A percentile compares a stretch with the other conserved stretches of the same genome.
Evolutionary conservation across 2,888 invertebrate genomes (phyloP).

Genomic region (Drosophila ochracea): DNA sequence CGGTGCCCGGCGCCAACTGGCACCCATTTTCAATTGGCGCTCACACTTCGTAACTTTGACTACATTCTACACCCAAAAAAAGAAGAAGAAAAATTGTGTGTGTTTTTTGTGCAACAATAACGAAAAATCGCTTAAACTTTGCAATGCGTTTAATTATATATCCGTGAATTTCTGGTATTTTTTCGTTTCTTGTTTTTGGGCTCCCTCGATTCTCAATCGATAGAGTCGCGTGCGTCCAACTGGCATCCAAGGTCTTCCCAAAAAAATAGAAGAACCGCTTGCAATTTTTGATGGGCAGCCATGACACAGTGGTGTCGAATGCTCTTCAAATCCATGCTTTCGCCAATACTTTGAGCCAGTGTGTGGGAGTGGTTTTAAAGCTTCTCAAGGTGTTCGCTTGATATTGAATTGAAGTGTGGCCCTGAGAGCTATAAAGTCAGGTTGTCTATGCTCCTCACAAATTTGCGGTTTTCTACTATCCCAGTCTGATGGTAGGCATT

Average conservation of each 20-base stretch:
- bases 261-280: slow-evolving; percentile 25
- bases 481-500: no score
- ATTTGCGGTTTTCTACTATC: accelerated
- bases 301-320: slow-evolving; percentile 26
- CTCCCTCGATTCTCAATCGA: slow-evolving; percentile 50
- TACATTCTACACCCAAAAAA: slow-evolving; percentile 18
- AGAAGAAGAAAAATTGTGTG: not conserved
- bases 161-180: slow-evolving; percentile 26
- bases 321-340: not conserved
- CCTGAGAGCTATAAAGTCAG: not conserved
- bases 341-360: not conserved
- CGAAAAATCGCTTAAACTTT: slow-evolving; percentile 55
- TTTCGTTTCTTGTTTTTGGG: not conserved
- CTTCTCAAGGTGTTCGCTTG: not conserved
- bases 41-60: slow-evolving; percentile 75
- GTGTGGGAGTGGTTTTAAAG: not conserved
- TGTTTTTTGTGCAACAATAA: slow-evolving; percentile 19
- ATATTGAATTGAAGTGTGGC: not conserved
- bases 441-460: not conserved
- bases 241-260: slow-evolving; percentile 59
- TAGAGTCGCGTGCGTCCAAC: slow-evolving; percentile 58
- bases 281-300: slow-evolving; percentile 29
- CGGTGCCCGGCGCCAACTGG: slow-evolving; percentile 56
- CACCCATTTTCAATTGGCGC: slow-evolving; percentile 72
- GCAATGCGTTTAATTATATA: slow-evolving; percentile 71